Conservation (phyloP, 2,797 vertebrate species). For the Esox masquinongy region DNA sequence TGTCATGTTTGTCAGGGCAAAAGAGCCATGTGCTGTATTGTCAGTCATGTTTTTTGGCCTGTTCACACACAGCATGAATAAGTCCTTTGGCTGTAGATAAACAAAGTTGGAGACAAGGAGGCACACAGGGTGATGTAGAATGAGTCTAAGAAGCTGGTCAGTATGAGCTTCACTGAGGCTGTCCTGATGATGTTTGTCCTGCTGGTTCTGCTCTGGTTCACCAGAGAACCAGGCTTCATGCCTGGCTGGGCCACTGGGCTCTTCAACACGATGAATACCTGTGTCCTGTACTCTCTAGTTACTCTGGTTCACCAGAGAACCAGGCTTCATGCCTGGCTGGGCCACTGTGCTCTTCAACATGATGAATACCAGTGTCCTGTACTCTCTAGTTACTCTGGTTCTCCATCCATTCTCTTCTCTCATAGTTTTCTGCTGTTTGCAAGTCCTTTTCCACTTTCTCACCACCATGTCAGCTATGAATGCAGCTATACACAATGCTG, state of each 20-base stretch:
- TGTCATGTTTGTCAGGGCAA: neutral
- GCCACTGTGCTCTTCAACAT: slow-evolving; percentile 77
- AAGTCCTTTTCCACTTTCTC: neutral
- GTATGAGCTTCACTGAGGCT: slow-evolving; percentile 81
- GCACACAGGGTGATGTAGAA: slow-evolving; percentile 75
- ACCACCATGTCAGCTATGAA: neutral
- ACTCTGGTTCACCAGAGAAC: slow-evolving; percentile 74
- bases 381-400: neutral
- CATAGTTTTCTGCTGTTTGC: neutral
- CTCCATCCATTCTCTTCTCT: neutral
- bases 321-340: slow-evolving; percentile 88
- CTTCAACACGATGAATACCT: slow-evolving; percentile 63
- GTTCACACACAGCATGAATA: slow-evolving; percentile 17
- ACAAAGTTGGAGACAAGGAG: slow-evolving; percentile 42
- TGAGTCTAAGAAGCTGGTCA: slow-evolving; percentile 76
- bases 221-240: slow-evolving; percentile 87
- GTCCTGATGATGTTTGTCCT: slow-evolving; percentile 73
- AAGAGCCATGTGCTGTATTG: no score
- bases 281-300: neutral
- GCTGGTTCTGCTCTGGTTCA: slow-evolving; percentile 88
- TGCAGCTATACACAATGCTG: neutral
- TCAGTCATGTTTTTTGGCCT: neutral
- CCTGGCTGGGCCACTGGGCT: slow-evolving; percentile 80
- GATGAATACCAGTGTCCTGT: neutral
- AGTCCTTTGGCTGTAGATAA: slow-evolving; percentile 78